Evolutionary conservation across 2,113 vertebrate genomes (phyloP), one percentile per base, ranked within the genome.

Genomic region (Dicrurus megarhynchus): DNA sequence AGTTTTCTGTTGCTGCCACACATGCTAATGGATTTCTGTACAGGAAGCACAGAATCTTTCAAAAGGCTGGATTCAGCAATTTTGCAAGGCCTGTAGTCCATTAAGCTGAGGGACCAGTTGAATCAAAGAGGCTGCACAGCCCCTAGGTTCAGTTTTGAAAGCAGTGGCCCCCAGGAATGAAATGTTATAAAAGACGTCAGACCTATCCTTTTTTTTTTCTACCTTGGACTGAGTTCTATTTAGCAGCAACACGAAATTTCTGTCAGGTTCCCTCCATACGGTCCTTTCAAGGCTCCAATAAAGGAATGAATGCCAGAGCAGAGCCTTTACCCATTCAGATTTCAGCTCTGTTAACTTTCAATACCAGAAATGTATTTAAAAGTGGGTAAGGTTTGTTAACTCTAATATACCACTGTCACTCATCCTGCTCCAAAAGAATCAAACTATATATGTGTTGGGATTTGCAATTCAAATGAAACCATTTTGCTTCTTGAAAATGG

Each of bases 401-500:
- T 97, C 97, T 94, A 97, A 97, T 96, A 96, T 83, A 93, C 93
- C 82, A 91, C 93, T 97, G 98, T 97, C 97, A 98, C 88, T 98
- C 97, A 98, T 95, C 92, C 94, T 81, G 86, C 90, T 76, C 91
- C 91, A 88, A 93, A 94, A 97, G 96, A 98, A 97, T 96, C 84
- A 97, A 98, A 93, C 97, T 95, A 97, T 96, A 91, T 97, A 84
- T 97, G 95, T 91, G 97, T 92, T 93, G 70, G 91, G 88, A 98
- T 98, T 98, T 98, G 98, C 98, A 98, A 98, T 98, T 97, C 97
- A 98, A 98, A 98, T 98, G 61, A 89, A 97, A 94, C 86, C 63
- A 85, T 96, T 98, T 97, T 92, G 69, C 69, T 94, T 57, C 77
- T 95, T 94, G 96, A 97, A 97, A 97, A 95, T 89, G 92, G 93